phyloP scores from a whole-genome alignment of 1,140 invertebrate genomes.

The Aphis gossypii region DNA sequence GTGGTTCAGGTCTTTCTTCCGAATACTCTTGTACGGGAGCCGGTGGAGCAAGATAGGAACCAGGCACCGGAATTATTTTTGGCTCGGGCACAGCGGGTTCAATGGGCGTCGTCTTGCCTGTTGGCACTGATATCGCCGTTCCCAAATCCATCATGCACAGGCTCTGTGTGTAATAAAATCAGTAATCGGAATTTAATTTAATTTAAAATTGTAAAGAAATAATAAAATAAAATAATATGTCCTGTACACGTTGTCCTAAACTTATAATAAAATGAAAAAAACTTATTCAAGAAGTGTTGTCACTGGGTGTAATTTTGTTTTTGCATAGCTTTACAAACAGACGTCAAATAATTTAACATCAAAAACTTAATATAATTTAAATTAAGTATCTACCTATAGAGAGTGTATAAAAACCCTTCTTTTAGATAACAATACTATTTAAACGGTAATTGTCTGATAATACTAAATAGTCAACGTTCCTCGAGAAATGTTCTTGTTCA shows the following conservation, averaged over 20 bases:
- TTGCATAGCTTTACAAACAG: background rate
- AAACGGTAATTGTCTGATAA: background rate
- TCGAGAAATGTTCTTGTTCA: background rate
- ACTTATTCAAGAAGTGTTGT: background rate
- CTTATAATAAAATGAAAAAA: background rate
- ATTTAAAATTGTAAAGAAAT: background rate
- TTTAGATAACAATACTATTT: too few relatives aligned
- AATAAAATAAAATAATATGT: background rate
- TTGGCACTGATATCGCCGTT: conserved; percentile 61
- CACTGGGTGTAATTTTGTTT: background rate
- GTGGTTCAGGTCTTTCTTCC: conserved; percentile 61
- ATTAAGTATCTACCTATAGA: background rate
- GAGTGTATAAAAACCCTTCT: background rate
- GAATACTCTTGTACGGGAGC: conserved; percentile 62
- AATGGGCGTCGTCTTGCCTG: conserved; percentile 61
- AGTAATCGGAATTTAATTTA: background rate
- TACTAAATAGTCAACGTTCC: background rate
- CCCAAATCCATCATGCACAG: conserved; percentile 33
- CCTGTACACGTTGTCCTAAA: background rate
- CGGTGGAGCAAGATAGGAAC: conserved; percentile 44
- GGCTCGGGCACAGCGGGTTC: conserved; percentile 60
- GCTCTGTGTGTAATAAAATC: background rate
- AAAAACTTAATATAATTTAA: background rate
- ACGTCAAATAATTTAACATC: background rate
- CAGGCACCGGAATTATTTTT: conserved; percentile 41